Conservation (phyloP, 2,113 vertebrate genomes). For the Malaclemys terrapin region DNA sequence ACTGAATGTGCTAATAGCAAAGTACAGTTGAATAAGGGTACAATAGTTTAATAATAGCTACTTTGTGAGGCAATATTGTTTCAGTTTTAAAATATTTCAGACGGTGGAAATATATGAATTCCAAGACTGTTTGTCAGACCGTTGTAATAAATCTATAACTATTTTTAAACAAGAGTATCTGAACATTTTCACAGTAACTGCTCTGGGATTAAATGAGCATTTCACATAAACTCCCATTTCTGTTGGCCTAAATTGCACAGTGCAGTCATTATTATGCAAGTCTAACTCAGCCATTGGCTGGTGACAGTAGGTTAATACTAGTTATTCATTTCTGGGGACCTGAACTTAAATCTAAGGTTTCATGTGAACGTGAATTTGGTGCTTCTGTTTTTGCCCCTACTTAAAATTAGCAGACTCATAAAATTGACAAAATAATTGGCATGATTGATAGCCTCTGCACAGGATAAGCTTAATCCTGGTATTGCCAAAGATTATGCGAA, state of each 20-base stretch:
- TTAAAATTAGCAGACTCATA: background rate
- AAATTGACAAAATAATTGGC: background rate
- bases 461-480: background rate
- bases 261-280: rapidly evolving
- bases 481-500: background rate
- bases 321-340: background rate
- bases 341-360: background rate
- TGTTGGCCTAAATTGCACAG: background rate
- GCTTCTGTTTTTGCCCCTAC: background rate
- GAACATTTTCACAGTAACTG: background rate
- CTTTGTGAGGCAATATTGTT: background rate
- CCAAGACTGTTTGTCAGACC: background rate
- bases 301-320: background rate
- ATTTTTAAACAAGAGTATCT: background rate
- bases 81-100: background rate
- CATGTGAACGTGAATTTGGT: background rate
- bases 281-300: background rate
- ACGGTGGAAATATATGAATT: background rate
- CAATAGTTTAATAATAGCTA: background rate
- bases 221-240: background rate
- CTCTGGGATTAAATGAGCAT: background rate
- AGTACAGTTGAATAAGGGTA: rapidly evolving
- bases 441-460: background rate
- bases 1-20: background rate
- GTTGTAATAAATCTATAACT: background rate